Base-by-base conservation (phyloP, 2,113 vertebrate species). In the Lophius piscatorius region DNA sequence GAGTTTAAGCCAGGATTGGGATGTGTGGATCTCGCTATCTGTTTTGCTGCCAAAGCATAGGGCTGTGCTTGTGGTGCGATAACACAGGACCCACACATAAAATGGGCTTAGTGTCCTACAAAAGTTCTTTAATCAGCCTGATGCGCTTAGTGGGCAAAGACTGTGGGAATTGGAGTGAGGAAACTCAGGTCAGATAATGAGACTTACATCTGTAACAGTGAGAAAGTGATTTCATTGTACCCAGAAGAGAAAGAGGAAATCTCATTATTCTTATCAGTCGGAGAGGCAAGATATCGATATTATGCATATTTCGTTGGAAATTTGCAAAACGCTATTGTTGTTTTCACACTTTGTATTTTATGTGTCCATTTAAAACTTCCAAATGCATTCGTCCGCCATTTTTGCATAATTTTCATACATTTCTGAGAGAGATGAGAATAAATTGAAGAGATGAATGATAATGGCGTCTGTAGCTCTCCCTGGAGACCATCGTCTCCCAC, bases 201-300 rank as follows among this genome's bases (percentile, higher is more conserved):
- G 82, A 84, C 85, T 84, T 86, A 85, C 81, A 87, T 85, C 81
- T 83, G 77, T 79, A 86, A 81, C 63, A 82, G 7, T 46, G 81
- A 75, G 60, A 86, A 87, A 72, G 71, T 56, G 78, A 81, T 83
- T 85, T 85, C 76, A 72, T 78, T 69, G 74, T 83, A 83, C 77
- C 61, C 70, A 41, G 39, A 50, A 56, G 64, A 66, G 61, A 70
- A 80, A 52, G 39, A 77, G 75, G 76, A 85, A 89, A 87, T 80
- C 79, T 85, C 79, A 89, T 90, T 89, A 84, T 75, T 65, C 75
- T 88, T 90, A 91, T 90, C 88, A 33, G 66, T 89, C 80, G 80
- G 63, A 57, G 51, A 61, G 59, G 55, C 57, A 5, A 74, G 80
- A 85, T 83, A 86, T 87, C 56, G 54, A 89, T 87, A 89, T 64